Base-by-base conservation (phyloP, 2,797 vertebrate genomes). In the Dromococcyx pavoninus region DNA sequence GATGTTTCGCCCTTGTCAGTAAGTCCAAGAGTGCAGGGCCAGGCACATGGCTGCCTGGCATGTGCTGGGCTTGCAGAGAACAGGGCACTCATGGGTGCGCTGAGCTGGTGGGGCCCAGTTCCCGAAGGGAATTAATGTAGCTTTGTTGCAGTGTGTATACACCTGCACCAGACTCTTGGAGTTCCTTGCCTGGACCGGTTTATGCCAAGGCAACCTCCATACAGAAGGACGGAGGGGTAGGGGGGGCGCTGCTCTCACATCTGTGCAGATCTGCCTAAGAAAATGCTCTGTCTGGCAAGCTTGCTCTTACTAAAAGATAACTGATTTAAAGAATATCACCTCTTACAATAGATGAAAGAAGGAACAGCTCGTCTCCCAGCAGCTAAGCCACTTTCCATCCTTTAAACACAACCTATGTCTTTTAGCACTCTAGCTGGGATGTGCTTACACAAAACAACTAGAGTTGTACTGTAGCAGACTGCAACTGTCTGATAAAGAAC, bases 401-500 rank as follows among this genome's bases (percentile, higher is more conserved):
- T 93, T 88, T 74, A 85, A 91, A 79, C n/a, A 91, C 74, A 86
- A n/a, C 70, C 73, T 48, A 39, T 4, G 1, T 75, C 56, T 72
- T 65, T 53, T 4, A 62, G 70, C 62, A 23, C 65, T 35, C 71
- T 46, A 57, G 33, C 61, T 81, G 61, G 58, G 48, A 87, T 64
- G 43, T 1, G 11, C 82, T 82, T 67, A 88, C 17, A 69, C 71
- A 81, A 88, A 85, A 94, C 37, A 81, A 79, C 64, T 61, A 46
- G 46, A 81, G 30, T 33, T 25, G 17, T 13, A 61, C 71, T 67
- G 22, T 13, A 75, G 64, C 76, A 86, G 50, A 73, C 39, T 78
- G 53, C 39, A 85, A 19, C n/a, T 51, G 23, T 19, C 67, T 74
- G 74, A 94, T 71, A 91, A 86, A 94, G 88, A 88, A 33, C 79